Conservation (phyloP, 2,888 invertebrate species). For the Falcaria lacertinaria region DNA sequence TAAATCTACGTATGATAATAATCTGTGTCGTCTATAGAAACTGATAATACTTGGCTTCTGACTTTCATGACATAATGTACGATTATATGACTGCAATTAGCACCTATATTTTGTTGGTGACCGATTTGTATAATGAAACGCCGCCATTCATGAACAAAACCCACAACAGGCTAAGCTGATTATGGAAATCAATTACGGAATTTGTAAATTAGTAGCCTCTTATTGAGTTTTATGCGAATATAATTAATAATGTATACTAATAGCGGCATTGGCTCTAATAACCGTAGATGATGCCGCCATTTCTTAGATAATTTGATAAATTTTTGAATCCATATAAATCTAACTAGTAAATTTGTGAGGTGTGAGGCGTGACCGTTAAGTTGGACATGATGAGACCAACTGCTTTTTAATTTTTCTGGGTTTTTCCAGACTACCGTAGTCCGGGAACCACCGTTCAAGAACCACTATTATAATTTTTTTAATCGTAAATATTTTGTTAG, state of each 20-base stretch:
- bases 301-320: not conserved
- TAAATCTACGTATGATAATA: not conserved
- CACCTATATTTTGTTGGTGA: not conserved
- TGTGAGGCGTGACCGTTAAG: not conserved
- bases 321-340: not conserved
- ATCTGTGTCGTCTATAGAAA: not conserved
- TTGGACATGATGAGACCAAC: not conserved
- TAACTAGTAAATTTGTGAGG: not conserved
- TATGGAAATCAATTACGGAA: not conserved
- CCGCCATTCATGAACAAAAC: not conserved
- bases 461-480: too few relatives aligned
- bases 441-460: too few relatives aligned
- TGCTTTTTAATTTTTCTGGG: too few relatives aligned
- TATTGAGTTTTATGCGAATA: not conserved
- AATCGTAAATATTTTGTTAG: too few relatives aligned
- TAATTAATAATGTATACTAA: not conserved
- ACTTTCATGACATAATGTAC: not conserved
- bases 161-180: not conserved
- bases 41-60: not conserved
- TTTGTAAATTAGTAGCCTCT: not conserved
- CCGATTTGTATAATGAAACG: not conserved
- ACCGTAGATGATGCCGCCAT: not conserved
- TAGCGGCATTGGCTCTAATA: not conserved
- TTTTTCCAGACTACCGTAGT: too few relatives aligned
- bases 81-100: slow-evolving; percentile 1